phyloP scores from a whole-genome alignment of 1,140 invertebrate species.

The Scaptomyza pallida region DNA sequence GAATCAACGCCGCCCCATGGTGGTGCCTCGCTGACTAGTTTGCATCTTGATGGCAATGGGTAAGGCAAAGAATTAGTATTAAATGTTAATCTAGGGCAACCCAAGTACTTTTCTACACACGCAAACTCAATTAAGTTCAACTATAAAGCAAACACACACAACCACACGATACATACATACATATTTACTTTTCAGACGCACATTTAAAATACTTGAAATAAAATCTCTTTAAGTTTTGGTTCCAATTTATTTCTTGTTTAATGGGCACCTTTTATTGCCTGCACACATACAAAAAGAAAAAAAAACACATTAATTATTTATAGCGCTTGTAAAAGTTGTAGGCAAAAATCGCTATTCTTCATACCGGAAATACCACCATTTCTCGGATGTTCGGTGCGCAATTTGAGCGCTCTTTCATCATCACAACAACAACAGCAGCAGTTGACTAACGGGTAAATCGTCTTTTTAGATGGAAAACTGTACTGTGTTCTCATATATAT shows the following conservation, averaged over 20 bases:
- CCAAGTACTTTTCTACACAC: conserved; percentile 53
- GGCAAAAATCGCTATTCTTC: conserved; percentile 63
- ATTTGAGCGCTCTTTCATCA: conserved; percentile 66
- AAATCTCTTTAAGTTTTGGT: not conserved
- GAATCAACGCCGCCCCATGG: conserved; percentile 77
- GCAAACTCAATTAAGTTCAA: conserved; percentile 33
- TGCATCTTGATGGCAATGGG: conserved; percentile 76
- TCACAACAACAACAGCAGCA: conserved; percentile 53
- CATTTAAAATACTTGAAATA: conserved; percentile 1
- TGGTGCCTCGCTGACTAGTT: conserved; percentile 71
- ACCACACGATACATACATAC: conserved; percentile 18
- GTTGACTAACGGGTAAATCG: conserved; percentile 76
- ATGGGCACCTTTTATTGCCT: not conserved
- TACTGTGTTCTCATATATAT: conserved; percentile 19
- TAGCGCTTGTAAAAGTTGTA: conserved; percentile 82
- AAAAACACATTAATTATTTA: conserved; percentile 16
- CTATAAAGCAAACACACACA: not conserved
- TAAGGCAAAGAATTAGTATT: conserved; percentile 38
- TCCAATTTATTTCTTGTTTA: not conserved
- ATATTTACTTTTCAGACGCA: not conserved
- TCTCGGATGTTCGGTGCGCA: conserved; percentile 77
- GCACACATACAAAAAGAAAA: not conserved
- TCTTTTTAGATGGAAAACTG: conserved; percentile 27
- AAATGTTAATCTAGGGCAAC: conserved; percentile 1
- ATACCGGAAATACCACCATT: conserved; percentile 81